Percentiles rank a stretch among this genome's conserved stretches.
Evolutionary conservation across 2,888 invertebrate species (phyloP).

Genomic region (Protophormia terraenovae): DNA sequence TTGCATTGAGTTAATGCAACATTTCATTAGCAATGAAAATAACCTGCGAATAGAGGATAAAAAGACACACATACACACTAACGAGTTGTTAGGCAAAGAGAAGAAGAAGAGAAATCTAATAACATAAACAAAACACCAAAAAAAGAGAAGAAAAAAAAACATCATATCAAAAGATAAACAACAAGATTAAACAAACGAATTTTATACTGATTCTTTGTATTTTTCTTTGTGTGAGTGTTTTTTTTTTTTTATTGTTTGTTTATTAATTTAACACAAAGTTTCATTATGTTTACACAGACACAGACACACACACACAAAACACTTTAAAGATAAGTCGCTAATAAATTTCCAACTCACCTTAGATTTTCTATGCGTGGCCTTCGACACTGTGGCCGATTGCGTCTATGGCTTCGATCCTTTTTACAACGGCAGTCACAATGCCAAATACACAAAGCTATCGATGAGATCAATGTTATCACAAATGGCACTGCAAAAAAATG

Average conservation of each 20-base stretch:
- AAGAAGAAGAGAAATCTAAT: no score
- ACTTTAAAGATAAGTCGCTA: background rate
- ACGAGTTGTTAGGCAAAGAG: background rate
- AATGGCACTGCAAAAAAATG: constrained; percentile 92
- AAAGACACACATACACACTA: background rate
- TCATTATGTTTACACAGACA: background rate
- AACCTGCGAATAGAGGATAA: background rate
- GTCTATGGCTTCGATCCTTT: constrained; percentile 85
- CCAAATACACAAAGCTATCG: constrained; percentile 91
- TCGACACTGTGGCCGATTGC: constrained; percentile 83
- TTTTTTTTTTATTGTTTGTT: constrained; percentile 2
- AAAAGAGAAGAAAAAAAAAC: background rate
- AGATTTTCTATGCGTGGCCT: constrained; percentile 84
- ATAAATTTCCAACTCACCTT: constrained; percentile 80
- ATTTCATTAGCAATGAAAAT: constrained; percentile 59
- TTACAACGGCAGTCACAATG: constrained; percentile 92
- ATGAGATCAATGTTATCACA: constrained; percentile 91
- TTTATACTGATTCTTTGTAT: background rate
- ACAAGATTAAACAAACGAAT: constrained; percentile 4
- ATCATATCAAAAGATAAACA: constrained; percentile 16
- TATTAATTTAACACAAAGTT: constrained; percentile 15
- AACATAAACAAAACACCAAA: background rate
- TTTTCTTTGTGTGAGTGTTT: background rate
- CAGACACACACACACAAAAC: background rate
- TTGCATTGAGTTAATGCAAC: constrained; percentile 57